Evolutionary conservation across 1,140 invertebrate species (phyloP).

Genomic region (Drosophila navojoa): DNA sequence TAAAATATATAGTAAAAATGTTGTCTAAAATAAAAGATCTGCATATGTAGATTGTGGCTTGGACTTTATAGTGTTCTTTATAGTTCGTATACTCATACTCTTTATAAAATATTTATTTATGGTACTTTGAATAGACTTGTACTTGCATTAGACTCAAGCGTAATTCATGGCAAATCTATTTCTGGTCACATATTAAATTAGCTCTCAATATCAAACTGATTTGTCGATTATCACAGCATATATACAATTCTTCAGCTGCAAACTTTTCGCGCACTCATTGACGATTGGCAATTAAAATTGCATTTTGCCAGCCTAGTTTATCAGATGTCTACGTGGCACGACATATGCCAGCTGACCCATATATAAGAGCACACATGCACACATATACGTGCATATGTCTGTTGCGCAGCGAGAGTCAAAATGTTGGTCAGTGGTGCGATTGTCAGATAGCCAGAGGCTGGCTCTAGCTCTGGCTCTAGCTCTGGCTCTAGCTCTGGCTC

Average conservation of each 20-base stretch:
- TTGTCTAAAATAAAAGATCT: too few relatives aligned
- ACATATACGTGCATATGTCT: constrained; percentile 23
- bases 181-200: background rate
- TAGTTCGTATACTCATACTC: too few relatives aligned
- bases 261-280: constrained; percentile 21
- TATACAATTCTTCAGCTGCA: background rate
- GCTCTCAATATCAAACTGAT: background rate
- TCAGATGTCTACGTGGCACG: constrained; percentile 55
- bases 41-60: too few relatives aligned
- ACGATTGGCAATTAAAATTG: constrained; percentile 73
- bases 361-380: constrained; percentile 11
- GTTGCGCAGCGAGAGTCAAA: constrained; percentile 2
- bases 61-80: too few relatives aligned
- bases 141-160: too few relatives aligned
- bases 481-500: constrained; percentile 32
- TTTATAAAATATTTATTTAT: too few relatives aligned
- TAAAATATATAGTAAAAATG: too few relatives aligned
- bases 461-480: constrained; percentile 41
- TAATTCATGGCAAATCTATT: too few relatives aligned
- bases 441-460: constrained; percentile 36
- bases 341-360: constrained; percentile 52
- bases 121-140: too few relatives aligned
- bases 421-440: constrained; percentile 70
- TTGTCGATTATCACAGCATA: background rate
- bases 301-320: constrained; percentile 53